phyloP scores from a whole-genome alignment of 2,797 vertebrate species.

The Coregonus ussuriensis region DNA sequence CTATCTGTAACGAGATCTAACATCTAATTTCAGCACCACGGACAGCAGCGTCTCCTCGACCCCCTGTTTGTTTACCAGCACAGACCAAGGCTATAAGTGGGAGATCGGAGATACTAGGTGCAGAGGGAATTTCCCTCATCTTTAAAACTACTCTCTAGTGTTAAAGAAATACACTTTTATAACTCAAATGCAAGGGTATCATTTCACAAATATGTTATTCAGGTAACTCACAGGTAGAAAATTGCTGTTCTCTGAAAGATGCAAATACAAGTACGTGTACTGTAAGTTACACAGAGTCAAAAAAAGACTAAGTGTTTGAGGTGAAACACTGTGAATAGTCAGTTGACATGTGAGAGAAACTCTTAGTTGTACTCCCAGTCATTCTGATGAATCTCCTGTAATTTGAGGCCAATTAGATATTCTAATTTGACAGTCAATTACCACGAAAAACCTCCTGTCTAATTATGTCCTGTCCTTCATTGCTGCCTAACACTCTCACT shows the following conservation, averaged over 20 bases:
- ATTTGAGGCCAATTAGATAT: conserved; percentile 67
- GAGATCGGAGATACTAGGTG: conserved; percentile 19
- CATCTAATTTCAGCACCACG: conserved; percentile 44
- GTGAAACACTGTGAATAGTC: conserved; percentile 16
- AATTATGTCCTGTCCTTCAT: conserved; percentile 67
- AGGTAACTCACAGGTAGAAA: neutral
- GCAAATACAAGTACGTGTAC: neutral
- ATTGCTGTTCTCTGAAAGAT: neutral
- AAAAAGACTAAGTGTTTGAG: neutral
- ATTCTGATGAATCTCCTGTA: conserved; percentile 50
- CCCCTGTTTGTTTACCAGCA: conserved; percentile 31
- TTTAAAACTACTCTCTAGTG: neutral
- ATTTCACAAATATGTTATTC: no score
- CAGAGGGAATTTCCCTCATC: neutral
- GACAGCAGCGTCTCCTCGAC: conserved; percentile 37
- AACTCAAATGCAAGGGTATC: neutral
- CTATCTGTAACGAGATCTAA: conserved; percentile 53
- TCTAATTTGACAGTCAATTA: conserved; percentile 69
- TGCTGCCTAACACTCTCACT: conserved; percentile 44
- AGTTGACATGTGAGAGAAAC: conserved; percentile 33
- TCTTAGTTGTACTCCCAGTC: conserved; percentile 24
- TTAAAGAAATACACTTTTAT: neutral
- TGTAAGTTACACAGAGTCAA: neutral
- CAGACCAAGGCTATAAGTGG: conserved; percentile 29
- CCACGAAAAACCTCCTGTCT: conserved; percentile 60